Evolutionary conservation across 2,888 invertebrate species (phyloP).

Genomic region (Agrotis segetum): DNA sequence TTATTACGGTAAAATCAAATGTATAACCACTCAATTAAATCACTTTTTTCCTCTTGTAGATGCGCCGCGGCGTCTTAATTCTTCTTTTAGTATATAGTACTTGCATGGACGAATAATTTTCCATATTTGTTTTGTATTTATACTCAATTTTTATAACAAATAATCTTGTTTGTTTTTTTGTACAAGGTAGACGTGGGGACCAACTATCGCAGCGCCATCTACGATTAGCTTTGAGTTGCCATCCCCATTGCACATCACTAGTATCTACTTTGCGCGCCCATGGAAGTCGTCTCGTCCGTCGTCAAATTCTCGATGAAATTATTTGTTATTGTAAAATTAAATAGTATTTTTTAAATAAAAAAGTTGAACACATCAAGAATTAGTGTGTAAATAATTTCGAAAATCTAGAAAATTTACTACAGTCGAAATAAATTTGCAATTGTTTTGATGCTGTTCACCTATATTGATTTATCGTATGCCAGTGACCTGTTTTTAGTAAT

Average conservation of each 20-base stretch:
- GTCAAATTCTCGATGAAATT: constrained; percentile 52
- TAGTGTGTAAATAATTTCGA: constrained; percentile 16
- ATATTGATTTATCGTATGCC: constrained; percentile 89
- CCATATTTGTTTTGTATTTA: too few species aligned
- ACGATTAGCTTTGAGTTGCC: too few species aligned
- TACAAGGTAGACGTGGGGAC: too few species aligned
- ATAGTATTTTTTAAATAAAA: constrained; percentile 60
- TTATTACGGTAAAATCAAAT: too few species aligned
- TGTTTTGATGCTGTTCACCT: constrained; percentile 87
- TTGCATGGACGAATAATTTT: too few species aligned
- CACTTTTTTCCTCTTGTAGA: too few species aligned
- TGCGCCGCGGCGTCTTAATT: too few species aligned
- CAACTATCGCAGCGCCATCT: too few species aligned
- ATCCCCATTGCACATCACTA: constrained; percentile 59
- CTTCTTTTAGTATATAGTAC: too few species aligned
- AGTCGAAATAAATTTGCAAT: constrained; percentile 65
- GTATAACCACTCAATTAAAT: too few species aligned
- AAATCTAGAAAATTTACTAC: constrained; percentile 1
- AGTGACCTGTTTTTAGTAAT: constrained; percentile 88
- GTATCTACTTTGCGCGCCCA: constrained; percentile 59
- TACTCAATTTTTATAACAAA: too few species aligned
- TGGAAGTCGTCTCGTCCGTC: constrained; percentile 33
- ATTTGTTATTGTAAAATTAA: constrained; percentile 62
- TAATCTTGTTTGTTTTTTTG: too few species aligned
- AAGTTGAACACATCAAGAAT: constrained; percentile 8